Percentiles rank a stretch among this genome's conserved stretches.
phyloP scores from a whole-genome alignment of 2,797 vertebrate species.

The Buceros bicornis region DNA sequence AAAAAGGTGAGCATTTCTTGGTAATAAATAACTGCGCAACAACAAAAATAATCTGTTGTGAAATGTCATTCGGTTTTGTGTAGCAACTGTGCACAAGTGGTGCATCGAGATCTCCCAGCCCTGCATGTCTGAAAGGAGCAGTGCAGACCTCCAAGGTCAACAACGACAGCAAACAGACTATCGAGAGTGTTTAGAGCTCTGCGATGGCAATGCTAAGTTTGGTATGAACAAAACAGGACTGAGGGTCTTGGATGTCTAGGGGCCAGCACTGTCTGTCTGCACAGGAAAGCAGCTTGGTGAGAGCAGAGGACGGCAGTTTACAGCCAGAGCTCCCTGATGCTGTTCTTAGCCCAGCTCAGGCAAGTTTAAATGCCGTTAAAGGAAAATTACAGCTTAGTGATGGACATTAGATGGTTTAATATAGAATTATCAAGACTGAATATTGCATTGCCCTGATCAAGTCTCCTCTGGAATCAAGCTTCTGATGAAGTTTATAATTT shows the following conservation, averaged over 20 bases:
- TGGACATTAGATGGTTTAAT: background rate
- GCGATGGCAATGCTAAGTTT: background rate
- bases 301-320: slow-evolving; percentile 7
- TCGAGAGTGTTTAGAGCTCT: background rate
- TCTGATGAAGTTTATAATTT: background rate
- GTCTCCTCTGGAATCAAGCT: background rate
- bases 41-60: background rate
- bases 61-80: background rate
- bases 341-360: background rate
- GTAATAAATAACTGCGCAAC: background rate
- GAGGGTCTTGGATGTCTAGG: background rate
- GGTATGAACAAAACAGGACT: background rate
- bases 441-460: background rate
- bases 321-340: background rate
- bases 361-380: background rate
- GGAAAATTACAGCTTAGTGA: background rate
- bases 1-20: background rate
- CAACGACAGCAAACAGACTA: background rate
- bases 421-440: background rate
- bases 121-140: background rate
- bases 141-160: background rate
- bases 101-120: background rate
- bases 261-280: background rate
- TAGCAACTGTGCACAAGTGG: background rate
- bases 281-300: slow-evolving; percentile 12